Conservation (phyloP, 2,113 vertebrate species). For the Dryoscopus gambensis region DNA sequence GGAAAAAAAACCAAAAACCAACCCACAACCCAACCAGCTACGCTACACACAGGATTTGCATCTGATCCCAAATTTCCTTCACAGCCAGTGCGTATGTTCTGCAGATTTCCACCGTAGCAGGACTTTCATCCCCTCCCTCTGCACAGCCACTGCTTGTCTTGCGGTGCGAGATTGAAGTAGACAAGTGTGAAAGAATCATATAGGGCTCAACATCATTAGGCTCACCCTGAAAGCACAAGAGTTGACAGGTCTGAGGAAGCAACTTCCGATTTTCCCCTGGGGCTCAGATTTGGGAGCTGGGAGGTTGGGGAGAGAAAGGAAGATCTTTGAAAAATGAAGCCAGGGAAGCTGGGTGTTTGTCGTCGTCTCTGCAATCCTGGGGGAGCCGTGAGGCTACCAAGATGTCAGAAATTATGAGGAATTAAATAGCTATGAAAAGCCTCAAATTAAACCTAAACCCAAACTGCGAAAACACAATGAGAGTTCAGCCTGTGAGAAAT, state of each 20-base stretch:
- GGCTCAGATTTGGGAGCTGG: slow-evolving; percentile 39
- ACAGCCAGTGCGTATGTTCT: background rate
- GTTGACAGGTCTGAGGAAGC: slow-evolving; percentile 58
- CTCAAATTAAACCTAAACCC: slow-evolving; percentile 4
- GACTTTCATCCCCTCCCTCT: slow-evolving; percentile 42
- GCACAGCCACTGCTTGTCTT: slow-evolving; percentile 35
- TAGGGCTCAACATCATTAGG: slow-evolving; percentile 58
- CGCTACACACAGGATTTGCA: background rate
- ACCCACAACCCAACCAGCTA: background rate
- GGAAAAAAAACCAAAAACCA: background rate
- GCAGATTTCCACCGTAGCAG: background rate
- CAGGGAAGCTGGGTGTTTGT: background rate
- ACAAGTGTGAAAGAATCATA: slow-evolving; percentile 73
- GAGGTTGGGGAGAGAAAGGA: background rate
- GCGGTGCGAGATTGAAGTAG: slow-evolving; percentile 50
- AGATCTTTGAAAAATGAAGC: background rate
- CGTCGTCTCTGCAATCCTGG: background rate
- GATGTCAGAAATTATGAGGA: background rate
- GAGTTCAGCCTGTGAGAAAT: slow-evolving; percentile 42
- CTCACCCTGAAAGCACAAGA: slow-evolving; percentile 49
- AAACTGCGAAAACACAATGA: slow-evolving; percentile 45
- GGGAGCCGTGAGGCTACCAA: background rate
- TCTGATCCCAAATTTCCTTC: slow-evolving; percentile 23
- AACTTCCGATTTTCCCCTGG: background rate
- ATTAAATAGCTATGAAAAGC: background rate